These are phyloP conservation scores for Ianthella basta DNA, from an alignment of 37 sponge, comb jelly and placozoan species.

Conservation along the genomic window DNA sequence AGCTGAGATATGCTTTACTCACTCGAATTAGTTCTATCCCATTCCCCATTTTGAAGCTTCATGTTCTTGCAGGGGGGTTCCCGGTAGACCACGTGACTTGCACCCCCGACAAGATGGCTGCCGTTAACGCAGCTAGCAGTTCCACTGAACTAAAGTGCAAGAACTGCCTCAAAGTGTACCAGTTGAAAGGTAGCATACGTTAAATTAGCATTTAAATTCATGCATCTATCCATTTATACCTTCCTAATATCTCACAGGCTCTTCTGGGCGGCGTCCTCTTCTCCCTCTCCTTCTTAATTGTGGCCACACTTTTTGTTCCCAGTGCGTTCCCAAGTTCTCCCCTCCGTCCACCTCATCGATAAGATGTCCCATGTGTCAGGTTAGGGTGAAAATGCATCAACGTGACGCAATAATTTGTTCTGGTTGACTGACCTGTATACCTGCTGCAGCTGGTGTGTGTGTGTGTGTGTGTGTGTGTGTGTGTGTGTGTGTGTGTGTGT, in stretches of 20 bases:
- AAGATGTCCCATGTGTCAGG: background rate
- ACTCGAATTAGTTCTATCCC: slow-evolving; percentile 69
- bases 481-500: too few species aligned
- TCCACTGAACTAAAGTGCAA: slow-evolving; percentile 19
- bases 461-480: too few species aligned
- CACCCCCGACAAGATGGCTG: slow-evolving; percentile 32
- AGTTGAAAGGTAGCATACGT: background rate
- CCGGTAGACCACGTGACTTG: background rate
- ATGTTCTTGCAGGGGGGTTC: background rate
- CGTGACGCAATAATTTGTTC: background rate
- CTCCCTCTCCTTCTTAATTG: slow-evolving; percentile 50
- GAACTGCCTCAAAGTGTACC: slow-evolving; percentile 25
- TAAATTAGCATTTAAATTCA: too few species aligned
- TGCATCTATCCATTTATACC: too few species aligned
- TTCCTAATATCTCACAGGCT: too few species aligned
- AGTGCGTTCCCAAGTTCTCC: slow-evolving; percentile 33
- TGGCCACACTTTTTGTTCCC: slow-evolving; percentile 51
- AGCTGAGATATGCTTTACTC: background rate
- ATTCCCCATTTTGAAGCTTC: slow-evolving; percentile 46
- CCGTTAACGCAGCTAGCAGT: background rate
- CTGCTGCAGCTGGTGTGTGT: too few species aligned
- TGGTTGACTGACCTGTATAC: background rate
- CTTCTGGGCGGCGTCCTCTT: background rate
- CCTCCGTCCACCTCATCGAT: slow-evolving; percentile 17
- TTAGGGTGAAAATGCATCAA: background rate